Conservation (phyloP, 2,113 vertebrate genomes). For the Brachionichthys hirsutus region DNA sequence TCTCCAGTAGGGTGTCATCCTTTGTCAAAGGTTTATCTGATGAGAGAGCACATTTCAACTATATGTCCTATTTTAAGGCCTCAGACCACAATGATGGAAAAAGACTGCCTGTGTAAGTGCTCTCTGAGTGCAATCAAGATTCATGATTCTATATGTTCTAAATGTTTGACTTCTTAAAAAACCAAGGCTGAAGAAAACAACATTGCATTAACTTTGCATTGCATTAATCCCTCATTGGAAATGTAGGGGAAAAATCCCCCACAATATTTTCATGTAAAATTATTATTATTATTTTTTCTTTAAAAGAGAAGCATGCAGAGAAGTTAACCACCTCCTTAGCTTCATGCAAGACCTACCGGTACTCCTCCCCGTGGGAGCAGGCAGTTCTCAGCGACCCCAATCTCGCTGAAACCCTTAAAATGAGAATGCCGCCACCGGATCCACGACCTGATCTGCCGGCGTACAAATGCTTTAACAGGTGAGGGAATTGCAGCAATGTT, state of each 20-base stretch:
- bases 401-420: constrained; percentile 85
- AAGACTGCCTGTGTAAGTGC: constrained; percentile 50
- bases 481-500: constrained; percentile 15
- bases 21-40: constrained; percentile 51
- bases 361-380: constrained; percentile 95
- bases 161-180: constrained; percentile 13
- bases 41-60: constrained; percentile 53
- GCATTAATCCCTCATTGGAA: no score
- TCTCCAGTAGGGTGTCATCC: constrained; percentile 27
- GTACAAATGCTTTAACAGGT: constrained; percentile 97
- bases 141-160: constrained; percentile 41
- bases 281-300: constrained; percentile 72
- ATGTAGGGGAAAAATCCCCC: background rate
- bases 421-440: constrained; percentile 82
- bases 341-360: constrained; percentile 89
- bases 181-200: constrained; percentile 11
- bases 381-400: constrained; percentile 89
- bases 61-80: constrained; percentile 71
- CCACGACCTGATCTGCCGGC: constrained; percentile 81
- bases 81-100: constrained; percentile 57
- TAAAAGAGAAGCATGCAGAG: constrained; percentile 84
- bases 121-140: constrained; percentile 37
- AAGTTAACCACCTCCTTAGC: constrained; percentile 82
- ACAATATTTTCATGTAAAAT: background rate
- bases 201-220: no score